A percentile compares a stretch with the other conserved stretches of the same genome.
Evolutionary conservation across 35 echinoderm and acorn worm genomes (phyloP).

Genomic region (Apostichopus californicus): DNA sequence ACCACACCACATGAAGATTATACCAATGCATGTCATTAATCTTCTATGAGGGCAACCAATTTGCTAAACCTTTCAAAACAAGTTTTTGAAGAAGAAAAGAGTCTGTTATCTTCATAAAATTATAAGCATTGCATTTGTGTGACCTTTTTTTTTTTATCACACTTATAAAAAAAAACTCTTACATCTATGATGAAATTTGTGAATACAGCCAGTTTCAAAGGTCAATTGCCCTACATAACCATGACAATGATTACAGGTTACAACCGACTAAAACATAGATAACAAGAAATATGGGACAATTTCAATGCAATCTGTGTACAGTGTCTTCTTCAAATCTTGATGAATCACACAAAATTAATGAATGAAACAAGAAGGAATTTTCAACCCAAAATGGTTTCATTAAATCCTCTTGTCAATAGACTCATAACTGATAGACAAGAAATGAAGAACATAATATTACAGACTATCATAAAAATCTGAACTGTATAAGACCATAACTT

Average conservation of each 20-base stretch:
- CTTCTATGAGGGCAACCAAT: not conserved
- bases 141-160: too few relatives aligned
- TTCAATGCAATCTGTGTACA: too few relatives aligned
- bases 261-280: not conserved
- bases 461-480: too few relatives aligned
- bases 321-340: too few relatives aligned
- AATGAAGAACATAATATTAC: too few relatives aligned
- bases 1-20: not conserved
- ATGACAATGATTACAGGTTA: not conserved
- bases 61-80: too few relatives aligned
- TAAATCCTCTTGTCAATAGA: not conserved
- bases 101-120: too few relatives aligned
- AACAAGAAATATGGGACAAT: not conserved
- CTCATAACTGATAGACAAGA: too few relatives aligned
- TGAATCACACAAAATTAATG: too few relatives aligned
- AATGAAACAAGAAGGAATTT: not conserved
- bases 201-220: not conserved
- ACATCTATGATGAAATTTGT: not conserved
- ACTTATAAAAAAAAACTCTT: not conserved
- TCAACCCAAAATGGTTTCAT: not conserved
- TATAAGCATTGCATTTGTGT: too few relatives aligned
- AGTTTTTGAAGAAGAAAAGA: too few relatives aligned
- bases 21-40: not conserved
- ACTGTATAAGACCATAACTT: too few relatives aligned
- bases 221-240: not conserved